These are phyloP conservation scores for Drosophila diplacantha DNA, from an alignment of 2,888 invertebrate species.

Conservation along the genomic window DNA sequence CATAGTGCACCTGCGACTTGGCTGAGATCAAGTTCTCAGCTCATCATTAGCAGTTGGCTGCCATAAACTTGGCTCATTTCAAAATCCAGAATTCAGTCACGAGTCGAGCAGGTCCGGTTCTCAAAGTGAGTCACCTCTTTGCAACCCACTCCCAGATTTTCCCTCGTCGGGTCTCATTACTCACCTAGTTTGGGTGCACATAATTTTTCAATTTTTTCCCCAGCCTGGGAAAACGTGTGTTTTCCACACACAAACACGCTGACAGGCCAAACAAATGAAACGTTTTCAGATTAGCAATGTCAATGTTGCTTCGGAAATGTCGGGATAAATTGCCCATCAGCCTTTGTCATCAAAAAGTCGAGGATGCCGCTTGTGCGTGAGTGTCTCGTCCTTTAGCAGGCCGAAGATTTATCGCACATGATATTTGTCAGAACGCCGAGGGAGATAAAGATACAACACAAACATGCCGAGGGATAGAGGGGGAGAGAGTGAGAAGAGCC, in stretches of 20 bases:
- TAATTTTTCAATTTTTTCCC: slow-evolving; percentile 10
- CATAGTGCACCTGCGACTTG: not conserved
- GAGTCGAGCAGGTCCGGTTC: slow-evolving; percentile 27
- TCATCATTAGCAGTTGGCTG: slow-evolving; percentile 13
- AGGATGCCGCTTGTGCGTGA: slow-evolving; percentile 17
- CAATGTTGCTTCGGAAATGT: slow-evolving; percentile 42
- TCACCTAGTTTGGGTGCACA: slow-evolving; percentile 19
- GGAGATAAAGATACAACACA: slow-evolving; percentile 44
- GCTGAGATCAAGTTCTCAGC: slow-evolving; percentile 1
- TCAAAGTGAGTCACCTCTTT: slow-evolving; percentile 15
- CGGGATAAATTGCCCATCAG: slow-evolving; percentile 45
- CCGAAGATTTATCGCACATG: slow-evolving; percentile 59
- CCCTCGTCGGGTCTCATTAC: slow-evolving; percentile 15
- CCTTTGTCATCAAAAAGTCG: slow-evolving; percentile 43
- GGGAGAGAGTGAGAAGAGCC: slow-evolving; percentile 20
- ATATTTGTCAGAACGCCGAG: slow-evolving; percentile 52
- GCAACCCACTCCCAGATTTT: slow-evolving; percentile 8
- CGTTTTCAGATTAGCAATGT: slow-evolving; percentile 42
- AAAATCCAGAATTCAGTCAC: slow-evolving; percentile 28
- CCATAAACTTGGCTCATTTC: slow-evolving; percentile 7
- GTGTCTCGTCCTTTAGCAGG: slow-evolving; percentile 35
- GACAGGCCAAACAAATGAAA: slow-evolving; percentile 41
- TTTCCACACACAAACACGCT: slow-evolving; percentile 16
- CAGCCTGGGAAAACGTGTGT: slow-evolving; percentile 6
- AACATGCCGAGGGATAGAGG: slow-evolving; percentile 40